Evolutionary conservation across 2,113 vertebrate genomes (phyloP).

Genomic region (Sturnus vulgaris): DNA sequence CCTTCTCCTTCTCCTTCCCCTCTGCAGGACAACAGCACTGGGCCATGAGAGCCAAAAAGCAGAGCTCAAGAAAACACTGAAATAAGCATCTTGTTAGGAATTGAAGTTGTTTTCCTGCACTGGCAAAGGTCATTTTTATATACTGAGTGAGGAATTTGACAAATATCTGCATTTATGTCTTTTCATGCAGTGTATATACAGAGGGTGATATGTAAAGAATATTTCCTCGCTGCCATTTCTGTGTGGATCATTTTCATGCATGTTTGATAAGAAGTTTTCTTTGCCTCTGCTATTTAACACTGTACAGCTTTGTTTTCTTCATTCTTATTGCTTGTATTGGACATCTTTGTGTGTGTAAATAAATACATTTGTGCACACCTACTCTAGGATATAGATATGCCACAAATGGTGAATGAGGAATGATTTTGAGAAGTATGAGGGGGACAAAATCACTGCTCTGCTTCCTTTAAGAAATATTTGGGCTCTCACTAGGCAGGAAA

Average conservation of each 20-base stretch:
- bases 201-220: background rate
- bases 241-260: background rate
- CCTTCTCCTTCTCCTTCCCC: too few relatives aligned
- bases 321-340: background rate
- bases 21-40: background rate
- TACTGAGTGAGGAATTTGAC: background rate
- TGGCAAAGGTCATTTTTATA: background rate
- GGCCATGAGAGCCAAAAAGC: background rate
- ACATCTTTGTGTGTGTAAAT: background rate
- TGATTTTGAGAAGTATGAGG: background rate
- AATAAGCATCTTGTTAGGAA: background rate
- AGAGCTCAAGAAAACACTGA: background rate
- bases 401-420: background rate
- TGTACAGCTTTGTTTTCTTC: background rate
- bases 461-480: background rate
- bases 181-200: background rate
- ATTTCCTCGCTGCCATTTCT: background rate
- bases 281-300: background rate
- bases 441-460: background rate
- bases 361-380: background rate
- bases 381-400: background rate
- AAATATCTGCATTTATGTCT: background rate
- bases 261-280: background rate
- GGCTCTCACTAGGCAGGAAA: background rate
- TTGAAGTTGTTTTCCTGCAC: background rate